These are phyloP conservation scores for Ophonus ardosiacus DNA, from an alignment of 2,888 invertebrate genomes.

Conservation along the genomic window DNA sequence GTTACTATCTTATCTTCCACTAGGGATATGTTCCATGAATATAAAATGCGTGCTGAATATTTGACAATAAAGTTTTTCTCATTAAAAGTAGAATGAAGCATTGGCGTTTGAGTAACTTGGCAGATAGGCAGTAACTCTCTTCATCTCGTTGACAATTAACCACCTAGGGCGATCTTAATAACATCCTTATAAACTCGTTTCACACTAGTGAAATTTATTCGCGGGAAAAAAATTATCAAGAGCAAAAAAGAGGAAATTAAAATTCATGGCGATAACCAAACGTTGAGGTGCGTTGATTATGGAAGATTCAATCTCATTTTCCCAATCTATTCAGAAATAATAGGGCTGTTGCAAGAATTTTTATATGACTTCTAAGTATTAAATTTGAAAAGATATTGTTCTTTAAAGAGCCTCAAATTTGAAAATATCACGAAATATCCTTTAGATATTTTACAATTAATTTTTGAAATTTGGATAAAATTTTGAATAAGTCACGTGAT, in stretches of 20 bases:
- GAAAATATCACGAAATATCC: no score
- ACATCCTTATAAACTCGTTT: conserved; percentile 27
- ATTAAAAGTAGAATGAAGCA: conserved; percentile 22
- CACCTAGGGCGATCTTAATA: conserved; percentile 1
- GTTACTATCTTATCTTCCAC: background rate
- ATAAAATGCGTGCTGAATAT: conserved; percentile 41
- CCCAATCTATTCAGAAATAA: no score
- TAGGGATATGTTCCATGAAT: conserved; percentile 47
- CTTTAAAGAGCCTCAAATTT: no score
- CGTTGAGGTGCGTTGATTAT: conserved; percentile 19
- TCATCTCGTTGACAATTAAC: background rate
- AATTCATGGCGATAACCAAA: conserved; percentile 27
- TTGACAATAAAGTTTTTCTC: conserved; percentile 37
- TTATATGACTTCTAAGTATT: no score
- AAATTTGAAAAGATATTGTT: no score
- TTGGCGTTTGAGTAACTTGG: background rate
- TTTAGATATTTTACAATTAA: no score
- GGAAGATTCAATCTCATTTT: no score
- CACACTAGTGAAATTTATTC: conserved; percentile 2
- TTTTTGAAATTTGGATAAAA: no score
- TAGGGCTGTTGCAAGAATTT: no score
- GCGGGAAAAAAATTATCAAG: conserved; percentile 20
- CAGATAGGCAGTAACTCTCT: background rate
- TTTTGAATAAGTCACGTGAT: no score
- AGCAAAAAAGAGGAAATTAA: conserved; percentile 6